These are phyloP conservation scores for Prenolepis imparis DNA, from an alignment of 2,888 invertebrate species.

Conservation along the genomic window DNA sequence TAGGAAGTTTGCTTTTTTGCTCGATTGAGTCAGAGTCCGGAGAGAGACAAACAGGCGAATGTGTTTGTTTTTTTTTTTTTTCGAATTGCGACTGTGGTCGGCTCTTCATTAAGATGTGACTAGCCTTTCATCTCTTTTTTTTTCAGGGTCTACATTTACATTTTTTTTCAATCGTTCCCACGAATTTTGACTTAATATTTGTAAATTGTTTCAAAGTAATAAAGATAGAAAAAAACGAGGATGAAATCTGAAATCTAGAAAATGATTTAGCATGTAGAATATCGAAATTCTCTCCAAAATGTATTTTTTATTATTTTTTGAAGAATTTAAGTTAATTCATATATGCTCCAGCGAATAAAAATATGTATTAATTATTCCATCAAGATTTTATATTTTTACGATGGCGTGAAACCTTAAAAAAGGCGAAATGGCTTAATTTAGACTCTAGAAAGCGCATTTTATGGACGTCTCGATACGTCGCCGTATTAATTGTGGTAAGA, in stretches of 20 bases:
- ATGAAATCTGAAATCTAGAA: background rate
- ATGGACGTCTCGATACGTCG: background rate
- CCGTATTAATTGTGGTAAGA: slow-evolving; percentile 28
- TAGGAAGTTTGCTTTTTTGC: slow-evolving; percentile 44
- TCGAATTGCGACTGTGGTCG: background rate
- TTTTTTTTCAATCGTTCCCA: background rate
- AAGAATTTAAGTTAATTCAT: background rate
- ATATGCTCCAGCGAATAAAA: background rate
- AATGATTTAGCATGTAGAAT: background rate
- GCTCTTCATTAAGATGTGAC: background rate
- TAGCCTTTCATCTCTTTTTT: background rate
- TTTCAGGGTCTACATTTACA: background rate
- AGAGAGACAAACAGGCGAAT: slow-evolving; percentile 10
- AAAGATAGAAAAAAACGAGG: background rate
- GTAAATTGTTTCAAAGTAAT: slow-evolving; percentile 3
- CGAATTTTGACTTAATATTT: background rate
- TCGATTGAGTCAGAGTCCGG: slow-evolving; percentile 37
- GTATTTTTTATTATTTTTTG: background rate
- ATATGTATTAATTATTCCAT: background rate
- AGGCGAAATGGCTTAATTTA: background rate
- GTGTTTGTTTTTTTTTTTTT: background rate
- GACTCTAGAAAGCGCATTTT: background rate
- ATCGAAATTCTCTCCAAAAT: background rate
- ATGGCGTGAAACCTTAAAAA: background rate
- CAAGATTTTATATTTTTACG: background rate